Evolutionary conservation across 2,113 vertebrate genomes (phyloP), one percentile per base, ranked within the genome.

Genomic region (Pachycephala philippinensis): DNA sequence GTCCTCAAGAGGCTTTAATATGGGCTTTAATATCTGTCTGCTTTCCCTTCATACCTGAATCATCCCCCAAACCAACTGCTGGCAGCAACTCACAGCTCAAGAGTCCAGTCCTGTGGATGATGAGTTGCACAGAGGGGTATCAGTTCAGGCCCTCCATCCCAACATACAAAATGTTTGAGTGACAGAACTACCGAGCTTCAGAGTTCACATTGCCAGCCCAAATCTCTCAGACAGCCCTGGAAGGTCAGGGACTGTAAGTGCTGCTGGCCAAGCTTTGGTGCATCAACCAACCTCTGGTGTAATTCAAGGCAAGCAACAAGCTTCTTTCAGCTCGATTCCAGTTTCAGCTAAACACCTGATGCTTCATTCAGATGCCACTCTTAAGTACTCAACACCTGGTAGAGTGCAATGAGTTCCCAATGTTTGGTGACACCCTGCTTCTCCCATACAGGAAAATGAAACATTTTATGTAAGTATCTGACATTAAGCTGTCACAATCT

Each of bases 401-500:
- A 50, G 23, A 80, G n/a, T 28, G 66, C 70, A 88, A 31, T 76
- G 61, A 69, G 57, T 66, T 91, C 31, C 37, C 60, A 63, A 27
- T 84, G 94, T 96, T 94, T 95, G 90, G 50, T 66, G 85, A 94
- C 63, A 79, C 18, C 45, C 19, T 74, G 17, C 53, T 74, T 76
- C 82, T 87, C 17, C 84, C 40, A 28, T 54, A 83, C 33, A 74
- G 68, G 52, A 90, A 92, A 95, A 74, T 54, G 54, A 93, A 94
- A 92, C 92, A 70, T 87, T 93, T 96, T 93, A 94, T 91, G 31
- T 88, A 93, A 93, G 70, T 69, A 77, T 33, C 44, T 93, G 94
- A 90, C 81, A 93, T 72, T 35, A 87, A 87, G 33, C 59, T 96
- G 87, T 94, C 94, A 90, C 82, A 95, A 95, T 91, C 93, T 90